Percentiles rank a stretch among this genome's conserved stretches.
Evolutionary conservation across 2,888 invertebrate species (phyloP).

Genomic region (Yponomeuta sedellus): DNA sequence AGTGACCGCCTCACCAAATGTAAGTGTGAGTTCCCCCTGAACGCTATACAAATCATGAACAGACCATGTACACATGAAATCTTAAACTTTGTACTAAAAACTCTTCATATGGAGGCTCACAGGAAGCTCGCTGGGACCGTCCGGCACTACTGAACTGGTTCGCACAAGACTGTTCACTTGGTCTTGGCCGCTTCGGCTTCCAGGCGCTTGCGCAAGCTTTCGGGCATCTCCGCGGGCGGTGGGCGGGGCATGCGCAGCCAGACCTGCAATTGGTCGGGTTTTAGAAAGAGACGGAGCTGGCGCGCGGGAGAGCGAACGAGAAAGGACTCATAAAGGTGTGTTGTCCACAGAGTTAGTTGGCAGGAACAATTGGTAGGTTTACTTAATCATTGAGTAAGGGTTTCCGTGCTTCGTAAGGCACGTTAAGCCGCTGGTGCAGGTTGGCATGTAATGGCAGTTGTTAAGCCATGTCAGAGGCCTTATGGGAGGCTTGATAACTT

Average conservation of each 20-base stretch:
- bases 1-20: too few relatives aligned
- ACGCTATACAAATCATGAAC: too few relatives aligned
- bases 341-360: constrained; percentile 48
- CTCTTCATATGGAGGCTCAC: too few relatives aligned
- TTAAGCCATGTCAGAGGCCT: too few relatives aligned
- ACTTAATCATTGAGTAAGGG: constrained; percentile 42
- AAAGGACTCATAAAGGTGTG: background rate
- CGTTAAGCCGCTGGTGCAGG: too few relatives aligned
- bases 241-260: constrained; percentile 92
- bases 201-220: constrained; percentile 86
- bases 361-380: constrained; percentile 63
- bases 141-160: background rate
- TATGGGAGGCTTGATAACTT: too few relatives aligned
- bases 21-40: too few relatives aligned
- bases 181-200: constrained; percentile 60
- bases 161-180: constrained; percentile 38
- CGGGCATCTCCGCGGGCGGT: constrained; percentile 97
- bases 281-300: constrained; percentile 19
- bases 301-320: background rate
- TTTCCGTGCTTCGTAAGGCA: too few relatives aligned
- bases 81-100: too few relatives aligned
- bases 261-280: constrained; percentile 51
- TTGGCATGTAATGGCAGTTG: too few relatives aligned
- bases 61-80: too few relatives aligned
- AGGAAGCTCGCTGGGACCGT: too few relatives aligned